Evolutionary conservation across 2,797 vertebrate species (phyloP).

Genomic region (Spatula clypeata): DNA sequence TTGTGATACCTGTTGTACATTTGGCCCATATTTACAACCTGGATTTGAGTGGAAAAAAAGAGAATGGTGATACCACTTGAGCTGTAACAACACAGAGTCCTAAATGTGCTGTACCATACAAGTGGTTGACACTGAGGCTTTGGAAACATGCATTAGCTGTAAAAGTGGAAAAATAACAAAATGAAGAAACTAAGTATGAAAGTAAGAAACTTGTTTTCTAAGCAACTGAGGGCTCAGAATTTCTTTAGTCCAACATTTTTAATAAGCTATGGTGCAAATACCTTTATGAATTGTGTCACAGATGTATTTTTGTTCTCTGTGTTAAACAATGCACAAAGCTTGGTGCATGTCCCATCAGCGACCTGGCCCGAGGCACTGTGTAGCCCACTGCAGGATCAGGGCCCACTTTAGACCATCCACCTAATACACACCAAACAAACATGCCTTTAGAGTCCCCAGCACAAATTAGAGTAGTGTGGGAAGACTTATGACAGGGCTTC

Average conservation of each 20-base stretch:
- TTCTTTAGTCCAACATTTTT: not conserved
- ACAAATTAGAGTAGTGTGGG: fast-evolving
- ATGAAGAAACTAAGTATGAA: not conserved
- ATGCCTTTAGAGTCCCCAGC: not conserved
- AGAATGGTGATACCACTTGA: not conserved
- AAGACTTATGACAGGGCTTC: not conserved
- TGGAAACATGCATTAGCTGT: fast-evolving
- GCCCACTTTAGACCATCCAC: not conserved
- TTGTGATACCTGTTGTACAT: not conserved
- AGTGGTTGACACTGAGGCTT: not conserved
- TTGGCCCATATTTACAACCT: not conserved
- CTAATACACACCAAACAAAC: not conserved
- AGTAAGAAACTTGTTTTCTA: not conserved
- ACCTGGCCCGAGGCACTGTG: fast-evolving
- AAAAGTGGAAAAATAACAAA: not conserved
- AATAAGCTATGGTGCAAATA: not conserved
- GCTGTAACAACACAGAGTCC: not conserved
- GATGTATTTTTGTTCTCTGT: not conserved
- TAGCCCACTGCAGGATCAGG: not conserved
- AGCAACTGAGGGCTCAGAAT: not conserved
- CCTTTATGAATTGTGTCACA: not conserved
- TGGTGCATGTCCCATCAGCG: fast-evolving
- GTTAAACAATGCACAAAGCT: not conserved
- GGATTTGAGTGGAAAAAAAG: not conserved
- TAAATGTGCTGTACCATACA: not conserved